Evolutionary conservation across 2,113 vertebrate species (phyloP).

Genomic region (Carassius gibelio): DNA sequence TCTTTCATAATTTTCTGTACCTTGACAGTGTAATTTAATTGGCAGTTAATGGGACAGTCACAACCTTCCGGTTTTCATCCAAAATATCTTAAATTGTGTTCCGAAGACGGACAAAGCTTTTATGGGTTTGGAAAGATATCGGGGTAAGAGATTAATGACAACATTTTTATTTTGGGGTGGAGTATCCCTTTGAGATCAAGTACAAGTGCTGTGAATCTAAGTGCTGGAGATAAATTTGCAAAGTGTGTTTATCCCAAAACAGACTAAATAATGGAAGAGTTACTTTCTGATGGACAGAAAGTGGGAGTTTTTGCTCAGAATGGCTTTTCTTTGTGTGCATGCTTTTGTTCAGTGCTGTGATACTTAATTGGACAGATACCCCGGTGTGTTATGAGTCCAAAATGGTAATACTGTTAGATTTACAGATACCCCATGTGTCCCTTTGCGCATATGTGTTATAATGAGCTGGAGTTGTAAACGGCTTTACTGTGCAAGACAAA

Average conservation of each 20-base stretch:
- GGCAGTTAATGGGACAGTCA: too few relatives aligned
- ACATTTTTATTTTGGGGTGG: too few relatives aligned
- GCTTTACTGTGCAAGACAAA: conserved; percentile 35
- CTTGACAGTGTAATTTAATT: too few relatives aligned
- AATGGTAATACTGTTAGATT: conserved; percentile 52
- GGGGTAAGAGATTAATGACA: too few relatives aligned
- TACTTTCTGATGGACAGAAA: neutral
- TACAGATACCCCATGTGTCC: conserved; percentile 40
- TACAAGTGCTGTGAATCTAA: neutral
- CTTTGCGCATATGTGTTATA: conserved; percentile 36
- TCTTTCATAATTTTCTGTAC: too few relatives aligned
- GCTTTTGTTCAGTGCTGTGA: conserved; percentile 34
- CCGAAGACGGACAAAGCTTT: too few relatives aligned
- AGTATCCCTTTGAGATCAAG: neutral
- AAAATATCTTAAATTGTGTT: too few relatives aligned
- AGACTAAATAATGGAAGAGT: neutral
- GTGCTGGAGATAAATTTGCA: neutral
- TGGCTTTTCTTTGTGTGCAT: conserved; percentile 17
- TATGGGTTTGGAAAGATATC: too few relatives aligned
- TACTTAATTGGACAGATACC: conserved; percentile 43
- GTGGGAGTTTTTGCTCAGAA: conserved; percentile 27
- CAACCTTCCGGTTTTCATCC: too few relatives aligned
- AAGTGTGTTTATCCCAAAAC: conserved; percentile 13
- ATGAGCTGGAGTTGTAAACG: conserved; percentile 46
- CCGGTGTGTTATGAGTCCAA: conserved; percentile 33